A percentile compares a stretch with the other conserved stretches of the same genome.
Conservation (phyloP, 2,797 vertebrate species). For the Liasis olivaceus region DNA sequence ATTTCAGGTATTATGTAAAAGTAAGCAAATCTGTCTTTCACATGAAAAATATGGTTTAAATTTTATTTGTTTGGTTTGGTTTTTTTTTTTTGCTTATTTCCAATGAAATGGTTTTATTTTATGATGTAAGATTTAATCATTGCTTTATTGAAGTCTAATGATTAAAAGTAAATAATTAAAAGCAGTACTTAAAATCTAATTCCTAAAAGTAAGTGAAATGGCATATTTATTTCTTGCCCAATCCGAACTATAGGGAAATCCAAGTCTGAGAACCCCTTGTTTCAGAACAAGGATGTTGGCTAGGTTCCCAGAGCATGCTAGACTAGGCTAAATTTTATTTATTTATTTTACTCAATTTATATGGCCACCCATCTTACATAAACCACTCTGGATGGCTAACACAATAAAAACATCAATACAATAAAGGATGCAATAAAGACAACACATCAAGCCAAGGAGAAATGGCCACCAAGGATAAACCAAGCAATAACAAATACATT, state of each 20-base stretch:
- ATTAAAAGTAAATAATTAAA: background rate
- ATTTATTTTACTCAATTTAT: background rate
- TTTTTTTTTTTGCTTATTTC: background rate
- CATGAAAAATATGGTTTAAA: background rate
- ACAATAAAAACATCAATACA: background rate
- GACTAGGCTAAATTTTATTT: background rate
- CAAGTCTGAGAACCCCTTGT: background rate
- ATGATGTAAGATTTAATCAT: background rate
- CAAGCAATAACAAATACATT: background rate
- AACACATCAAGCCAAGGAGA: background rate
- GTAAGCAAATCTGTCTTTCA: background rate
- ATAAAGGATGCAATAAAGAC: background rate
- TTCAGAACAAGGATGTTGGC: background rate
- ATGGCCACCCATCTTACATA: background rate
- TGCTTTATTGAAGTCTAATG: background rate
- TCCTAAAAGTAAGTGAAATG: background rate
- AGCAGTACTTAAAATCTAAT: background rate
- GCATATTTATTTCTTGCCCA: background rate
- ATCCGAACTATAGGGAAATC: background rate
- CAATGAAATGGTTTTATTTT: background rate
- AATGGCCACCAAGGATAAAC: background rate
- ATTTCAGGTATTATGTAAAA: background rate
- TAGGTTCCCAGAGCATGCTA: background rate
- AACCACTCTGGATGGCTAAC: background rate
- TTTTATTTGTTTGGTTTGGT: background rate